phyloP scores from a whole-genome alignment of 2,113 vertebrate genomes.

The Syngnathoides biaculeatus region DNA sequence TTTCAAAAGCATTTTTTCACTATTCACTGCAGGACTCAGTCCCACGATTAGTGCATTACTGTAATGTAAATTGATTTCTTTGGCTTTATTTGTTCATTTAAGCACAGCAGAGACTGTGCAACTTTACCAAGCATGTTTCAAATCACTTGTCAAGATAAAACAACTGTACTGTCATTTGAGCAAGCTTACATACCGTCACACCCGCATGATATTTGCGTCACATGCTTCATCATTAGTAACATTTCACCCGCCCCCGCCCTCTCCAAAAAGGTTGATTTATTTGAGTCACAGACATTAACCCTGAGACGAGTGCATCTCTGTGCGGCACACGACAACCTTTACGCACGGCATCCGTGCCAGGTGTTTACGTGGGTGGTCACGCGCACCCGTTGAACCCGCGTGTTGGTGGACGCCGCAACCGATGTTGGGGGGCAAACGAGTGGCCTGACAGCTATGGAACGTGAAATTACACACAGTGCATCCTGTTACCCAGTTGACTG shows the following conservation, averaged over 20 bases:
- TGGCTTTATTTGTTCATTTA: not conserved
- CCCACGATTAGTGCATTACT: not conserved
- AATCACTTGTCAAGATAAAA: not conserved
- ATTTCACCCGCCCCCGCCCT: not conserved
- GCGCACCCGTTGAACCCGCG: not conserved
- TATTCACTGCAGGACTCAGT: not conserved
- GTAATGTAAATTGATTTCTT: not conserved
- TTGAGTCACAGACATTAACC: conserved; percentile 14
- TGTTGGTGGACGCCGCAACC: conserved; percentile 18
- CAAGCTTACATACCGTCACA: not conserved
- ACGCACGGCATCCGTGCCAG: not conserved
- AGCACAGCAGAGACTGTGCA: no score
- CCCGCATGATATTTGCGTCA: conserved; percentile 1
- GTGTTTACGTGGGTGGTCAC: not conserved
- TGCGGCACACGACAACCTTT: not conserved
- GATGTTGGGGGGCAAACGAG: conserved; percentile 25
- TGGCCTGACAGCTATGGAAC: conserved; percentile 36
- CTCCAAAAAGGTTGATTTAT: not conserved
- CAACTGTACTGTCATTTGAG: not conserved
- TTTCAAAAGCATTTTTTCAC: no score
- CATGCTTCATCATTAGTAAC: not conserved
- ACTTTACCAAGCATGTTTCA: not conserved
- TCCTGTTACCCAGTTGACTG: conserved; percentile 56
- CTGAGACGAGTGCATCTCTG: not conserved
- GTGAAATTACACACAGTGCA: conserved; percentile 49